Base-by-base conservation (phyloP, 2,888 invertebrate species). In the Drosophila infuscata region DNA sequence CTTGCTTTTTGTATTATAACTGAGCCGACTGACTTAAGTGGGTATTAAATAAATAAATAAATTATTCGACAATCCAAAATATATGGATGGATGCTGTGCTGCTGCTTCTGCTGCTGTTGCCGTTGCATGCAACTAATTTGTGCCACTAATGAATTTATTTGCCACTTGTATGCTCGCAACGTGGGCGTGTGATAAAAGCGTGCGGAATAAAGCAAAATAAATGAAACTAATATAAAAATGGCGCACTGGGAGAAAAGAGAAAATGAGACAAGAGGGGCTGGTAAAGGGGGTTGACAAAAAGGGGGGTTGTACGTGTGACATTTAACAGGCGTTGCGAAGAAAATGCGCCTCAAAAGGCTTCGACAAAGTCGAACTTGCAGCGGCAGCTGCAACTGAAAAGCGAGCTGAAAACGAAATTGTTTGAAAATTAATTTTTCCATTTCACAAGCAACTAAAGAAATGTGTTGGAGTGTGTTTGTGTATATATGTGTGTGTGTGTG, bases 61-160 rank as follows among this genome's bases (percentile, higher is more conserved):
- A 25, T 25, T 25, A 25, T 25, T 25, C 25, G 25, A 25, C 25
- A 25, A 25, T 25, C 25, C 25, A 25, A 25, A 5, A 30, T 5
- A 30, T 30, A 30, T 30, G 30, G n/a, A n/a, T 64, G 51, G 62
- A 51, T 64, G 59, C 52, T 36, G 43, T 54, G 54, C 51, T 60
- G 63, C 46, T 68, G 54, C 51, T 60, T 60, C 46, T 68, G 65
- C 29, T 75, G 60, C 71, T 67, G 62, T 65, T 52, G 74, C 61
- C 75, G 83, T 81, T 88, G 89, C 88, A 89, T 89, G 85, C 88
- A 86, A 88, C 89, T 88, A 88, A 88, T 88, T 89, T 88, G 89
- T 79, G 84, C 88, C 88, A 88, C 89, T 88, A 89, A 88, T 88
- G 88, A 88, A 88, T 88, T 88, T 88, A 88, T 88, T 88, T 88